phyloP scores from a whole-genome alignment of 2,888 invertebrate genomes.

The Lamellibrachia columna region DNA sequence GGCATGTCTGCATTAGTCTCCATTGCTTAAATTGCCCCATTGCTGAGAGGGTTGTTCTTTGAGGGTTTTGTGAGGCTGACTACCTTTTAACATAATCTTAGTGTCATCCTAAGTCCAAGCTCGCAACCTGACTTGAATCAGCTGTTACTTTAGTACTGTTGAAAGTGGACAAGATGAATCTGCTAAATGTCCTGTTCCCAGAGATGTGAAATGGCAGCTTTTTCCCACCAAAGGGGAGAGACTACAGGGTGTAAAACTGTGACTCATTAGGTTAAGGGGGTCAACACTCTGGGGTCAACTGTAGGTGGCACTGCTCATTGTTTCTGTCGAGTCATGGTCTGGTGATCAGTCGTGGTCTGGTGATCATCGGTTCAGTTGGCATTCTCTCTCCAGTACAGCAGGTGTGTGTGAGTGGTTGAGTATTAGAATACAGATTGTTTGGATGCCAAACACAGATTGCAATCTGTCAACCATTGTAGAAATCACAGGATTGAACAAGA shows the following conservation, averaged over 20 bases:
- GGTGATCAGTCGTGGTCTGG: neutral
- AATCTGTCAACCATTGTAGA: too few relatives aligned
- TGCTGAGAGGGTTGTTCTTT: too few relatives aligned
- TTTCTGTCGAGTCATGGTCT: neutral
- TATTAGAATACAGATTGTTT: too few relatives aligned
- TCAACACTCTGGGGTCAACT: neutral
- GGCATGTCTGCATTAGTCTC: too few relatives aligned
- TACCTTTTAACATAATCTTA: neutral
- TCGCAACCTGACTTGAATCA: neutral
- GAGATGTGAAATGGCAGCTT: too few relatives aligned
- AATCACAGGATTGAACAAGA: too few relatives aligned
- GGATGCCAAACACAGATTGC: too few relatives aligned
- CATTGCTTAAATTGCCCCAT: too few relatives aligned
- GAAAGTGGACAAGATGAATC: neutral
- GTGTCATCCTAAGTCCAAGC: neutral
- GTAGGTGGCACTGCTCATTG: neutral
- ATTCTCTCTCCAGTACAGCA: too few relatives aligned
- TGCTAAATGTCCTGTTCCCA: neutral
- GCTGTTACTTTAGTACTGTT: neutral
- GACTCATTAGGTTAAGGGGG: neutral
- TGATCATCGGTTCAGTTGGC: neutral
- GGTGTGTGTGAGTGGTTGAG: too few relatives aligned
- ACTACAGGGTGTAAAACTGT: neutral
- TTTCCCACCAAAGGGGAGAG: neutral
- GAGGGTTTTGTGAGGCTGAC: neutral